Conservation (phyloP, 1,140 invertebrate genomes). For the Drosophila pallidifrons region DNA sequence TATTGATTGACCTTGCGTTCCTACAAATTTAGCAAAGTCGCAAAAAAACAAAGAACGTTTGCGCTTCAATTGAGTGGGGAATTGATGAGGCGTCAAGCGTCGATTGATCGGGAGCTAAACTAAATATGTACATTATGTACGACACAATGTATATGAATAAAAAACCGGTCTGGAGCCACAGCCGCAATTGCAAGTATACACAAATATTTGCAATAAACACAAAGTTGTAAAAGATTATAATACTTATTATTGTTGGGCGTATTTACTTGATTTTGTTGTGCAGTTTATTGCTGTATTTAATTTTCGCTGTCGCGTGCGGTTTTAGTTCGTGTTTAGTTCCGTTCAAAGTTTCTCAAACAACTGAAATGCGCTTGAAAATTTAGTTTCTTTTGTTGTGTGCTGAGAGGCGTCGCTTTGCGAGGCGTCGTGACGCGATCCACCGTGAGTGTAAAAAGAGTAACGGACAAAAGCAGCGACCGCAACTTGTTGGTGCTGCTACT, state of each 20-base stretch:
- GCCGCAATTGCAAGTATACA: slow-evolving; percentile 2
- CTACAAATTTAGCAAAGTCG: slow-evolving; percentile 2
- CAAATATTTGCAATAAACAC: background rate
- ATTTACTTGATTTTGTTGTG: slow-evolving; percentile 65
- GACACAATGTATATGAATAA: no score
- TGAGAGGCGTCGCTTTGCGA: slow-evolving; percentile 14
- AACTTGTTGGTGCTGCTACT: slow-evolving; percentile 31
- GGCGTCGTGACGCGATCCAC: slow-evolving; percentile 2
- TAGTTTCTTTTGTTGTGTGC: slow-evolving; percentile 37
- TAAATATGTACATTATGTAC: background rate
- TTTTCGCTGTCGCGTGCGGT: slow-evolving; percentile 44
- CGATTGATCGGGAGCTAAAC: background rate
- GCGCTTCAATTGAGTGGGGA: slow-evolving; percentile 12
- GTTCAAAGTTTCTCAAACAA: slow-evolving; percentile 73
- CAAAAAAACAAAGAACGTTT: slow-evolving; percentile 9
- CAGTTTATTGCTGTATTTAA: slow-evolving; percentile 27
- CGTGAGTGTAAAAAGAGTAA: slow-evolving; percentile 19
- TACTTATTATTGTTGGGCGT: slow-evolving; percentile 30
- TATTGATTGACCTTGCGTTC: slow-evolving; percentile 27
- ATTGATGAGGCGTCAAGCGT: slow-evolving; percentile 2
- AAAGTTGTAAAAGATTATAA: background rate
- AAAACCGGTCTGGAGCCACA: slow-evolving; percentile 19
- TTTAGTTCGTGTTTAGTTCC: slow-evolving; percentile 50
- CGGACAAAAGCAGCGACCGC: slow-evolving; percentile 38
- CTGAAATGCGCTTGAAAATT: slow-evolving; percentile 58